Base-by-base conservation (phyloP, 2,888 invertebrate genomes). In the Homarus gammarus region DNA sequence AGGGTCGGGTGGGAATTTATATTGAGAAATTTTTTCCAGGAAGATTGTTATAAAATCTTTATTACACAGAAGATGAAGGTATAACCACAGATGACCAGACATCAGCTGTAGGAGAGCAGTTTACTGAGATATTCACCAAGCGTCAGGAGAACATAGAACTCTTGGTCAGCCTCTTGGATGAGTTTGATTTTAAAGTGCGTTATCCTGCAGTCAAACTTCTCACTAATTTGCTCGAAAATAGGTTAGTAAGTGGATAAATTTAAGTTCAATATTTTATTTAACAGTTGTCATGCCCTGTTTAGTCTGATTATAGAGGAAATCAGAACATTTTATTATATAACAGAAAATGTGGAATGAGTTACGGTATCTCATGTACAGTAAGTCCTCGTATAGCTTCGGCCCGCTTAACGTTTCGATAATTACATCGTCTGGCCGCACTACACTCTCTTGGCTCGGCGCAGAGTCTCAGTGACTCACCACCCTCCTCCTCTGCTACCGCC, bases 61-160 rank as follows among this genome's bases (percentile, higher is more conserved):
- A 5, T 18, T 92, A 92, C 64, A 27, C 64, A 81, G 82, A 93
- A 93, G 87, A 84, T 40, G 83, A 64, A 49, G 79, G 78, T 22
- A 27, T 49, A 22, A 38, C 64, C 6, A 27, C 73, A 49, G 84
- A 68, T 15, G 27, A 44, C 22, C 82, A 83, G 22, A 36, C 75
- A 15, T 79, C 91, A 6, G 85, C 92, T 12, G 96, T 98, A 40
- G 98, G 98, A 0, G 97, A 97, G 93, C 98, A 98, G 93, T 99
- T 99, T 94, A 98, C 99, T 0, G 99, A 99, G 94, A 99, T 99
- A 95, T 99, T 98, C 94, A 97, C 98, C 51, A 99, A 99, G 94
- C 96, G 96, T 93, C 94, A 96, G 33, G 97, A 98, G 92, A 98
- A 97, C 94, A 96, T 99, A 15, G 95, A 96, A 77, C 94, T 97